phyloP scores from a whole-genome alignment of 2,113 vertebrate species.

The Myotis brandtii region DNA sequence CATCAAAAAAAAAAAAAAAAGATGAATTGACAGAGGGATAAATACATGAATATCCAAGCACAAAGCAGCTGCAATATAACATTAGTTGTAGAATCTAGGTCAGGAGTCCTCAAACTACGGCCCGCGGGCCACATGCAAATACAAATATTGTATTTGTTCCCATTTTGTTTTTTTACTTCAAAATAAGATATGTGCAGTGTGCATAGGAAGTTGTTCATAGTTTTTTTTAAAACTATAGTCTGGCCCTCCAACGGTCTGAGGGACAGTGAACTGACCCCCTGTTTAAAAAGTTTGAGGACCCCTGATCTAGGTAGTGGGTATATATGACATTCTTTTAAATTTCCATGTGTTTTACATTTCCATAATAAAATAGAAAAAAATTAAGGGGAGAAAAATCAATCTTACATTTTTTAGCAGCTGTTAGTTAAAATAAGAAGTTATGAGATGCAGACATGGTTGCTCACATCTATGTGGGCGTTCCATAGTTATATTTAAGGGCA shows the following conservation, averaged over 20 bases:
- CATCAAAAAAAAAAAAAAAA: background rate
- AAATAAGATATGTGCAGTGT: too few species aligned
- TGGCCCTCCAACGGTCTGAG: too few species aligned
- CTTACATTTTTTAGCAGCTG: background rate
- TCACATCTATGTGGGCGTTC: background rate
- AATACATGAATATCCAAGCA: background rate
- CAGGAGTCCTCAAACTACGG: too few species aligned
- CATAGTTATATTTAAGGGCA: background rate
- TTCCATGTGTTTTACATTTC: background rate
- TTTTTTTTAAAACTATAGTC: too few species aligned
- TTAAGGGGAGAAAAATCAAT: background rate
- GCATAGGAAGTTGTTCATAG: too few species aligned
- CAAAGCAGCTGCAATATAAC: background rate
- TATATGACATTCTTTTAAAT: conserved; percentile 3
- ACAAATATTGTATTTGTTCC: too few species aligned
- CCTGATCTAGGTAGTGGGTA: background rate
- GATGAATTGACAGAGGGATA: background rate
- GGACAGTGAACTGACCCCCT: too few species aligned
- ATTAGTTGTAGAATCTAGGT: background rate
- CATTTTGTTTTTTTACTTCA: too few species aligned
- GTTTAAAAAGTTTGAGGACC: too few species aligned
- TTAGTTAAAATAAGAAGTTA: conserved; percentile 5
- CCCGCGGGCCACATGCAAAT: too few species aligned
- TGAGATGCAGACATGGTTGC: background rate
- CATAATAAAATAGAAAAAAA: background rate